Percentiles rank a stretch among this genome's conserved stretches.
phyloP scores from a whole-genome alignment of 2,888 invertebrate species.

The Mallateleia sp. region DNA sequence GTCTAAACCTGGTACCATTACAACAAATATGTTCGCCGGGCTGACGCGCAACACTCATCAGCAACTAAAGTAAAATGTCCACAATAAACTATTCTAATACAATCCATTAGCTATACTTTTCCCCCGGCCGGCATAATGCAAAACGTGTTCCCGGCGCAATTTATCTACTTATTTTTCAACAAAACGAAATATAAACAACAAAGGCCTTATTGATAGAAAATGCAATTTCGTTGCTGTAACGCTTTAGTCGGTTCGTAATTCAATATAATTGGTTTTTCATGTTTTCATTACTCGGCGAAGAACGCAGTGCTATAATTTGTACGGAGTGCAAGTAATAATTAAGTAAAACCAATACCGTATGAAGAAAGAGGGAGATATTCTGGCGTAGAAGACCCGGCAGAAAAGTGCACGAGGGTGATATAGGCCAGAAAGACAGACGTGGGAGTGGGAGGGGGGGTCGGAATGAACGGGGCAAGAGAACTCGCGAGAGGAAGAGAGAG shows the following conservation, averaged over 20 bases:
- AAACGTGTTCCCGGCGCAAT: constrained; percentile 40
- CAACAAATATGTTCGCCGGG: background rate
- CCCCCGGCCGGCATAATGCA: background rate
- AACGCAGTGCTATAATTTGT: constrained; percentile 70
- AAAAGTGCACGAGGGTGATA: background rate
- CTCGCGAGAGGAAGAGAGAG: background rate
- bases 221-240: constrained; percentile 63
- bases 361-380: constrained; percentile 66
- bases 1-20: background rate
- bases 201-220: constrained; percentile 70
- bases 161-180: constrained; percentile 60
- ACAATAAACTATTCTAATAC: constrained; percentile 48
- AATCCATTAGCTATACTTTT: constrained; percentile 34
- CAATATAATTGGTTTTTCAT: constrained; percentile 77
- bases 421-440: constrained; percentile 12
- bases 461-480: constrained; percentile 7
- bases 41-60: background rate
- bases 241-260: constrained; percentile 74
- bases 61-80: constrained; percentile 30
- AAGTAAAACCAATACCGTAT: constrained; percentile 76
- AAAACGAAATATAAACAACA: constrained; percentile 56
- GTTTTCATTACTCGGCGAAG: constrained; percentile 70
- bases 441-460: background rate
- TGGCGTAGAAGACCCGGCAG: constrained; percentile 12
- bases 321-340: constrained; percentile 72